Evolutionary conservation across 30 jellyfish, hydroid and myxozoan species (phyloP), one percentile per base, ranked within the genome.

Genomic region (Catostylus mosaicus): DNA sequence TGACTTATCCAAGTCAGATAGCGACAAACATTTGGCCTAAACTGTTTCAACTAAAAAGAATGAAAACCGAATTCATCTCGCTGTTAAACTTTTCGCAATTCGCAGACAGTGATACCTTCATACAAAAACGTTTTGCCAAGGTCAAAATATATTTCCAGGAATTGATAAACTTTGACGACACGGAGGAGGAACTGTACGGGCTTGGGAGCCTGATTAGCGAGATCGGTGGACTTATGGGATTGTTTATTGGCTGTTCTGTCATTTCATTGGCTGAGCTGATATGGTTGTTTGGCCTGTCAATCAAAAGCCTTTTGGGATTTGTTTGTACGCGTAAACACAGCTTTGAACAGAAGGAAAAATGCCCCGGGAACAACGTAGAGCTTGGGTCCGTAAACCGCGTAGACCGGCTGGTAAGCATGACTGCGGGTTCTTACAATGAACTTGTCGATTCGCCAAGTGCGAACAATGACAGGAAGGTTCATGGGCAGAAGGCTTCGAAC

Each of bases 171-270:
- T 22, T 57, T 29, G 66, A 50, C 45, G 37, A 31, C 14, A 60
- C 63, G 35, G 90, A 80, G 54, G 83, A 60, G 76, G 90, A 80
- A 57, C 57, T 80, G 83, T 67, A 65, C 43, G 67, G 75, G 19
- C 14, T 54, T 0, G 46, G 48, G 0, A 64, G 38, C 9, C 56
- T 80, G 61, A 26, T 67, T n/a, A 67, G 90, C 52, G 83, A 67
- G 4, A 32, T 80, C 33, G 90, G 90, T 1, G 90, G 90, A 11
- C 65, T 80, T 40, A 67, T 67, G 77, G 90, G 90, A 18, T 75
- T 80, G 5, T 47, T 67, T 24, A 48, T 80, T 23, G 90, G 90
- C 4, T 50, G 83, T 14, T 80, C 90, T 1, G 60, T 65, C 27
- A 48, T 80, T 26, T 60, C 90, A 0, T 34, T 65, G 62, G 90